Percentiles rank a stretch among this genome's conserved stretches.
Evolutionary conservation across 2,797 vertebrate species (phyloP).

Genomic region (Ctenosaura bakeri): DNA sequence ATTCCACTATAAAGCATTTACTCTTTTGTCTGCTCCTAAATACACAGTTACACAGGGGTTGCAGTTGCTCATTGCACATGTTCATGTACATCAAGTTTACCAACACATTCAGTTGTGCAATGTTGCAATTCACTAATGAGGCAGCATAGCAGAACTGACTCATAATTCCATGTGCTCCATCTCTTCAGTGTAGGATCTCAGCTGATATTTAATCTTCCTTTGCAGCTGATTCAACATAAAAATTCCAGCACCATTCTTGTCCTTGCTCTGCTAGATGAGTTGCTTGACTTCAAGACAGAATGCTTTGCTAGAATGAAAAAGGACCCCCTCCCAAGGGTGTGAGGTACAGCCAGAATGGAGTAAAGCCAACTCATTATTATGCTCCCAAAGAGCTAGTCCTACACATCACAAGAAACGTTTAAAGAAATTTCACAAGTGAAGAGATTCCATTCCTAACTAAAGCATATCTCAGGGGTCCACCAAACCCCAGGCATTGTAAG

Average conservation of each 20-base stretch:
- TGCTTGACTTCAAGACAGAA: slow-evolving; percentile 1
- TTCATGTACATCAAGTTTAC: too few species aligned
- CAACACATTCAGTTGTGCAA: too few species aligned
- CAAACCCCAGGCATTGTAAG: background rate
- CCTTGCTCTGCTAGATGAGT: slow-evolving; percentile 43
- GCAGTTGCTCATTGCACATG: too few species aligned
- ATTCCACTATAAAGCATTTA: too few species aligned
- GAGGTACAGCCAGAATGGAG: background rate
- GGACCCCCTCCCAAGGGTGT: background rate
- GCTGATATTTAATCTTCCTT: background rate
- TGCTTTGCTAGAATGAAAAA: slow-evolving; percentile 21
- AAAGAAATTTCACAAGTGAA: slow-evolving; percentile 58
- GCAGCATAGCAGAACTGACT: too few species aligned
- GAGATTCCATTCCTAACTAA: slow-evolving; percentile 50
- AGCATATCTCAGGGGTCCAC: slow-evolving; percentile 54
- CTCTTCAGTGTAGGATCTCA: too few species aligned
- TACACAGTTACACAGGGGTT: too few species aligned
- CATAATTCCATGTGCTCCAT: too few species aligned
- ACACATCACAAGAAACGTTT: slow-evolving; percentile 45
- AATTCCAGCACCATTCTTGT: slow-evolving; percentile 1
- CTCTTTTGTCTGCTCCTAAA: too few species aligned
- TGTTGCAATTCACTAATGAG: too few species aligned
- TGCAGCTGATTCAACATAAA: background rate
- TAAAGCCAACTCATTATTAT: slow-evolving; percentile 8
- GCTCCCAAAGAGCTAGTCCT: background rate